These are phyloP conservation scores for Gobiocypris rarus DNA, from an alignment of 2,113 vertebrate genomes.

Conservation along the genomic window DNA sequence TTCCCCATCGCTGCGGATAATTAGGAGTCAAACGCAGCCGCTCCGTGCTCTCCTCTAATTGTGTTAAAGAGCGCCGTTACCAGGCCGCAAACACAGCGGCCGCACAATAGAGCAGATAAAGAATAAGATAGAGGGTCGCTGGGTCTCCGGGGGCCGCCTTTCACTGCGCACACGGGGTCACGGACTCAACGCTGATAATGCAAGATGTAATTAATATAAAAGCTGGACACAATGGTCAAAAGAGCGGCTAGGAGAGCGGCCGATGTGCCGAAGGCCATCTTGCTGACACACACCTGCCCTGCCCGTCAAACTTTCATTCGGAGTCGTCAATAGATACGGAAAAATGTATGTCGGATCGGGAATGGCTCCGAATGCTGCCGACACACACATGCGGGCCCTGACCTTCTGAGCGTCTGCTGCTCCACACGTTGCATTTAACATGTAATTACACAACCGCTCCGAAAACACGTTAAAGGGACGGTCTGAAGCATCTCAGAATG, in stretches of 20 bases:
- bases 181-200: slow-evolving; percentile 96
- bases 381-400: slow-evolving; percentile 48
- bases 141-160: slow-evolving; percentile 90
- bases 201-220: slow-evolving; percentile 99
- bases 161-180: slow-evolving; percentile 83
- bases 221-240: slow-evolving; percentile 96
- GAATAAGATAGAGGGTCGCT: slow-evolving; percentile 91
- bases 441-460: slow-evolving; percentile 69
- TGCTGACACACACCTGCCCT: slow-evolving; percentile 83
- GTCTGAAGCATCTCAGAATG: slow-evolving; percentile 60
- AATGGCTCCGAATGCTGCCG: slow-evolving; percentile 45
- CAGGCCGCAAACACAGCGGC: slow-evolving; percentile 85
- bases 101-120: slow-evolving; percentile 89
- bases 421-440: slow-evolving; percentile 57
- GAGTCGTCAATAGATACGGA: slow-evolving; percentile 78
- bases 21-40: slow-evolving; percentile 84
- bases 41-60: slow-evolving; percentile 90
- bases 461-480: slow-evolving; percentile 52
- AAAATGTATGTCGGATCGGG: slow-evolving; percentile 41
- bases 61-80: slow-evolving; percentile 93
- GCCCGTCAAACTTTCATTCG: slow-evolving; percentile 78
- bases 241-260: slow-evolving; percentile 74
- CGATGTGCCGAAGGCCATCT: slow-evolving; percentile 64
- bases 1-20: slow-evolving; percentile 90
- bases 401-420: slow-evolving; percentile 66